Evolutionary conservation across 2,113 vertebrate genomes (phyloP).

Genomic region (Thalassoma bifasciatum): DNA sequence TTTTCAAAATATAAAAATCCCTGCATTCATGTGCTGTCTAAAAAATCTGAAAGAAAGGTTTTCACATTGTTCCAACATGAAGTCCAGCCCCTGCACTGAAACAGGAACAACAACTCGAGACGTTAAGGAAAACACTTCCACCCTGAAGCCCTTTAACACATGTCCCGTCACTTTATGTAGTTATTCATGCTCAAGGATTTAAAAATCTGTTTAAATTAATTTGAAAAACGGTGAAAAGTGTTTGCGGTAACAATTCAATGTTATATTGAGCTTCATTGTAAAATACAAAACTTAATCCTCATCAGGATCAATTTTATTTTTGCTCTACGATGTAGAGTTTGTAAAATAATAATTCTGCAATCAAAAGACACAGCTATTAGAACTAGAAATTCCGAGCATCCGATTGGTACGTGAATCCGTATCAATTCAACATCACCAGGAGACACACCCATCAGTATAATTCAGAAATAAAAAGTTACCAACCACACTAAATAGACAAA

Average conservation of each 20-base stretch:
- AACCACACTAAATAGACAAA: no score
- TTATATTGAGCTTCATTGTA: no score
- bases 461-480: no score
- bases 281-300: no score
- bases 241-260: no score
- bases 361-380: not conserved
- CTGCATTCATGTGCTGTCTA: not conserved
- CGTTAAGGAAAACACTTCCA: no score
- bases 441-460: not conserved
- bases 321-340: not conserved
- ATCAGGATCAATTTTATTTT: not conserved
- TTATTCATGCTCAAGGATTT: no score
- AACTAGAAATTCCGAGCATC: not conserved
- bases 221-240: no score
- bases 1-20: conserved; percentile 38
- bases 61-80: not conserved
- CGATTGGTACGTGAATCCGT: not conserved
- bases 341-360: not conserved
- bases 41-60: not conserved
- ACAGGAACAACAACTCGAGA: no score
- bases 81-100: not conserved
- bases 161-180: no score
- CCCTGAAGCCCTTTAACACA: no score
- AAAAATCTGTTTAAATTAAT: no score
- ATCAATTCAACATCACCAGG: not conserved